Evolutionary conservation across 2,113 vertebrate genomes (phyloP), one percentile per base, ranked within the genome.

Genomic region (Theristicus caerulescens): DNA sequence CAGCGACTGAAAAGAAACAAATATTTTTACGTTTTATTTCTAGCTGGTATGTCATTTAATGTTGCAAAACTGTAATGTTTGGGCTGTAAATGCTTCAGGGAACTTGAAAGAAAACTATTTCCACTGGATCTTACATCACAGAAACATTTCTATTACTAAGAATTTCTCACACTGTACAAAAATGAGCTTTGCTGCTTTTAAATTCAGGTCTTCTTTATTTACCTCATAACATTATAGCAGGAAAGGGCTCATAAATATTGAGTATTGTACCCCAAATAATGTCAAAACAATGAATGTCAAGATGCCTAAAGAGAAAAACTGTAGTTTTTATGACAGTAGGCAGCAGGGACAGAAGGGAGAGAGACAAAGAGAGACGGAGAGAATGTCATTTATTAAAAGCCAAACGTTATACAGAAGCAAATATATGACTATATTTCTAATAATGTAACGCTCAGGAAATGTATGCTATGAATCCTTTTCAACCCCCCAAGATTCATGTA

Each of bases 91-190:
- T 72, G 78, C 77, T 76, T 57, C 83, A 69, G 57, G 57, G 40
- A 89, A 84, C 51, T 76, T 79, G 65, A 88, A 88, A 82, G 76
- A 70, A 90, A 84, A 69, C 29, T 16, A 47, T 73, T 92, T 92
- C 36, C 55, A 54, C 12, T 44, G 57, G 49, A 91, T 80, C 65
- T 95, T 70, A 87, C 91, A 89, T 85, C 77, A 92, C 36, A 92
- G 69, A 57, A 91, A 94, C n/a, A 46, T 22, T 65, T 87, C 65
- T 93, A 52, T 76, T 87, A 25, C 49, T 47, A 32, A 11, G 34
- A 82, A 90, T 79, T 95, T 91, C 58, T 90, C 51, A 80, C 42
- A 47, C 51, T 29, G 42, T 58, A 95, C 32, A 79, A 91, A 95
- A 93, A 82, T 3, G 22, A 87, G 79, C 62, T 89, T 31, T 80